These are phyloP conservation scores for Eupithecia centaureata DNA, from an alignment of 2,888 invertebrate genomes.

Conservation along the genomic window DNA sequence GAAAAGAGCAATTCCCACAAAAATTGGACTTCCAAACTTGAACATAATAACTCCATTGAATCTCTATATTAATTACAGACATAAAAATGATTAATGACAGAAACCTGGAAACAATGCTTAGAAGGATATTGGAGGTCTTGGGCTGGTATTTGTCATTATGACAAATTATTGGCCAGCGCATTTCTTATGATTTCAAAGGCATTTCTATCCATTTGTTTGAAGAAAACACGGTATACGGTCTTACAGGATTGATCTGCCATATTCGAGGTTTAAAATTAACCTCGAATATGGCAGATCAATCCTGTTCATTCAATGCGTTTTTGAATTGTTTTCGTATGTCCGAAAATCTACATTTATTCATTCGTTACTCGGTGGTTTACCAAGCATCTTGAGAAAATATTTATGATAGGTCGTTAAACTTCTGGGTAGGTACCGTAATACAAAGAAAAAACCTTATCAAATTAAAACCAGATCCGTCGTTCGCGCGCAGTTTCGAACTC, in stretches of 20 bases:
- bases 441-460: too few species aligned
- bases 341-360: too few species aligned
- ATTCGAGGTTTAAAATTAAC: too few species aligned
- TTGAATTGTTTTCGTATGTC: too few species aligned
- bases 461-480: too few species aligned
- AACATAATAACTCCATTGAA: slow-evolving; percentile 62
- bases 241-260: neutral
- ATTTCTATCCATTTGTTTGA: neutral
- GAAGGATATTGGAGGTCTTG: slow-evolving; percentile 65
- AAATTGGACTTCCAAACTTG: slow-evolving; percentile 50
- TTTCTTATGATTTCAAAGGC: slow-evolving; percentile 12
- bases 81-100: slow-evolving; percentile 81
- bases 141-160: slow-evolving; percentile 73
- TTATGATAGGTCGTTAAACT: too few species aligned
- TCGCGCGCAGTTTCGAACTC: too few species aligned
- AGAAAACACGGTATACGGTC: neutral
- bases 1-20: slow-evolving; percentile 41
- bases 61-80: slow-evolving; percentile 81
- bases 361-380: too few species aligned
- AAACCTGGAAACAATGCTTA: slow-evolving; percentile 76
- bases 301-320: too few species aligned
- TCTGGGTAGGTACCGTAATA: too few species aligned
- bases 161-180: slow-evolving; percentile 62
- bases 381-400: too few species aligned
- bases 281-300: too few species aligned